These are phyloP conservation scores for Chymomyza amoena DNA, from an alignment of 2,888 invertebrate genomes.

Conservation along the genomic window DNA sequence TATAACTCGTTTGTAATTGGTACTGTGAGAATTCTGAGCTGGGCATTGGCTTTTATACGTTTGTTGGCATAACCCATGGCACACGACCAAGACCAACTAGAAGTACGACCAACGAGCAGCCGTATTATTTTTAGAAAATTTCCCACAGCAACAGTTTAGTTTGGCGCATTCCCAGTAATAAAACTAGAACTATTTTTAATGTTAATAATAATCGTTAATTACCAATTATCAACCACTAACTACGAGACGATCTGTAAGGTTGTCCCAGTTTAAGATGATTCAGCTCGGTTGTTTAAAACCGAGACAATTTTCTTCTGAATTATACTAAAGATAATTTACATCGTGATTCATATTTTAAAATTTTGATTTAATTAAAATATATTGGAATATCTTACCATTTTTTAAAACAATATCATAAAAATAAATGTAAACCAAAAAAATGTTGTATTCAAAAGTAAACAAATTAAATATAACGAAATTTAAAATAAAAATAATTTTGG, in stretches of 20 bases:
- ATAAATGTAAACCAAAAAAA: too few species aligned
- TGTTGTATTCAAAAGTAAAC: background rate
- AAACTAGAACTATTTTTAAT: constrained; percentile 47
- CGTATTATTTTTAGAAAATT: constrained; percentile 32
- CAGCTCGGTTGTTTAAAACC: constrained; percentile 14
- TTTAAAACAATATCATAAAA: too few species aligned
- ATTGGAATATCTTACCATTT: background rate
- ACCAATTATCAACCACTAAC: background rate
- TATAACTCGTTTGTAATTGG: background rate
- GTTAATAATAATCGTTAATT: constrained; percentile 2
- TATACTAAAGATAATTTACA: constrained; percentile 24
- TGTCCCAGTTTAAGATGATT: background rate
- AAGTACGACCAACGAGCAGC: constrained; percentile 19
- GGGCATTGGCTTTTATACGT: constrained; percentile 46
- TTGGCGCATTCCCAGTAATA: constrained; percentile 19
- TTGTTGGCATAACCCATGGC: constrained; percentile 37
- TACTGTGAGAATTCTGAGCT: background rate
- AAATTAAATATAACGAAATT: constrained; percentile 30
- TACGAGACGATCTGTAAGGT: background rate
- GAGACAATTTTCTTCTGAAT: constrained; percentile 10
- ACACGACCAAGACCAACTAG: constrained; percentile 37
- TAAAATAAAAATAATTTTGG: constrained; percentile 61
- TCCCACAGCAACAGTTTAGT: constrained; percentile 44
- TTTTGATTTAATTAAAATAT: constrained; percentile 14
- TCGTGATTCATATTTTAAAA: constrained; percentile 8